Evolutionary conservation across 1,140 invertebrate genomes (phyloP).

Genomic region (Elymnias hypermnestra): DNA sequence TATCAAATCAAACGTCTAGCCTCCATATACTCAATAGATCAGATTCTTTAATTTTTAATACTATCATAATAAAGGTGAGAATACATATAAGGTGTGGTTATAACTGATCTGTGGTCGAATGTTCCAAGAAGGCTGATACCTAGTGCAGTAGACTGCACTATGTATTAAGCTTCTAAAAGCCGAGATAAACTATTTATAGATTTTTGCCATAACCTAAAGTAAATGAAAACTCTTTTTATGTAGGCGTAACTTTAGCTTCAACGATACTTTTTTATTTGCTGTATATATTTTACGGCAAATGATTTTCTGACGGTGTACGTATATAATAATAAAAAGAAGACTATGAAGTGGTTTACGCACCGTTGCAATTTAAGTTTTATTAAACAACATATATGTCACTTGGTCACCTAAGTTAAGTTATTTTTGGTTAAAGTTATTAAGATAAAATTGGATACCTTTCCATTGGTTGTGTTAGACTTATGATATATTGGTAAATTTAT

Average conservation of each 20-base stretch:
- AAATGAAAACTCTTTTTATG: conserved; percentile 18
- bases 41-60: conserved; percentile 9
- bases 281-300: not conserved
- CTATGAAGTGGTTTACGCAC: no score
- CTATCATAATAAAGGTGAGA: conserved; percentile 14
- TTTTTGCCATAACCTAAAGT: conserved; percentile 13
- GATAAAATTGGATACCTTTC: no score
- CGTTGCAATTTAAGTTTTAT: no score
- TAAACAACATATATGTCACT: no score
- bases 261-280: not conserved
- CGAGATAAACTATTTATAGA: conserved; percentile 27
- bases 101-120: not conserved
- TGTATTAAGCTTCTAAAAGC: no score
- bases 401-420: no score
- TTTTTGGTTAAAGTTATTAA: no score
- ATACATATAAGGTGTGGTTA: no score
- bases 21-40: not conserved
- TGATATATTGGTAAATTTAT: no score
- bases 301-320: no score
- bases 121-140: conserved; percentile 15
- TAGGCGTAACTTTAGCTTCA: conserved; percentile 4
- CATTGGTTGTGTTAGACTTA: no score
- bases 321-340: no score
- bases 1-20: conserved; percentile 2
- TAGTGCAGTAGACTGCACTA: conserved; percentile 15